Evolutionary conservation across 1,140 invertebrate genomes (phyloP), one percentile per base, ranked within the genome.

Genomic region (Plutomurus gul): DNA sequence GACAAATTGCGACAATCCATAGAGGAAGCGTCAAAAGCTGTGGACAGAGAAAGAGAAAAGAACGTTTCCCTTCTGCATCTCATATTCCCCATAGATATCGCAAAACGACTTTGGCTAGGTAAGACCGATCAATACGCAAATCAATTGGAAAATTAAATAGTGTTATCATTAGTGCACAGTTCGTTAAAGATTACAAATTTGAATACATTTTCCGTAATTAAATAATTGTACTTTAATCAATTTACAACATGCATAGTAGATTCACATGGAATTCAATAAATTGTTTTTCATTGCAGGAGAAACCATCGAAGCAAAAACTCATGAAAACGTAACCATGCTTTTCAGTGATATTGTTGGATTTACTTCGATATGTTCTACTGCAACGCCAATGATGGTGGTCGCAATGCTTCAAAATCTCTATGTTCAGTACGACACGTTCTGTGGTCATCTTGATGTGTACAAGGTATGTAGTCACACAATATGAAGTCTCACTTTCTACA

Each of bases 341-440:
- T 97, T 97, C 87, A 96, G 94, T 84, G 95, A 97, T 84, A 96
- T 98, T 56, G 95, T 97, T 4, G 95, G 95, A n/a, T 97, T 98
- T 86, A 97, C 96, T 1, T 94, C 94, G 25, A 98, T 96, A 84
- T 96, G 95, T 84, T 93, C 93, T 0, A 94, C 93, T 0, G 92
- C 94, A 8, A 95, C 94, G 0, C 94, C 94, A 0, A 93, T 96
- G 90, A 96, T 96, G 94, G 95, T 97, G 20, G 95, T 97, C 84
- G 94, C 92, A 84, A 96, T 98, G 95, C 89, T 98, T 27, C 94
- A 96, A 85, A 92, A 92, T 81, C 88, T 98, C 20, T 98, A 98
- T 87, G 95, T 94, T 82, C 92, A 94, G 84, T 98, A 97, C 84
- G 96, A 98, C 86, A 89, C 92, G 22, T 96, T 92, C 86, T 96